Evolutionary conservation across 2,797 vertebrate genomes (phyloP), one percentile per base, ranked within the genome.

Genomic region (Momotus momota): DNA sequence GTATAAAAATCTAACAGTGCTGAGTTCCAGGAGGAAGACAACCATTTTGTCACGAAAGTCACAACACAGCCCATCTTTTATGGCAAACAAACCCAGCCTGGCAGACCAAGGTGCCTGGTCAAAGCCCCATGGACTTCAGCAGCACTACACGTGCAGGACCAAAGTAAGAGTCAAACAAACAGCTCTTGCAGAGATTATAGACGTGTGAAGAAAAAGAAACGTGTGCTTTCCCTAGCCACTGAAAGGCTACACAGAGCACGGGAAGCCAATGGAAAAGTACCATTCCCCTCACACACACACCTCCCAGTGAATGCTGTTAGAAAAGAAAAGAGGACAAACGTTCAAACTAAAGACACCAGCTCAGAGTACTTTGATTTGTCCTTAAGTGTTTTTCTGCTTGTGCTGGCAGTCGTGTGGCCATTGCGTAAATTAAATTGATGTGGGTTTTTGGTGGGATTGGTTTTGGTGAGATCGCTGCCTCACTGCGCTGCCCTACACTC

Each of bases 291-390:
- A 35, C 80, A 81, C 22, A 31, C 2, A 5, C 54, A 79, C 40
- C 14, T 38, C 46, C 19, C 19, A 74, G 14, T 0, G 0, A 60
- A 27, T 2, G 7, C 18, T 27, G 25, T 14, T 51, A 88, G 40
- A 92, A 87, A 85, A 4, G 12, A 86, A 51, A 46, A 54, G 26
- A 43, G 2, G 2, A 81, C 23, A 88, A 71, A 26, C 4, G 6
- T 23, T 11, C 23, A 67, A 40, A 35, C 41, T 18, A 54, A 43
- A 73, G 74, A 73, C 54, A 77, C 6, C 43, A 85, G 40, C 22
- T 65, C n/a, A 29, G 13, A 55, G 15, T 14, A 86, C 26, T 89
- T 60, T 12, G 51, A n/a, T 38, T 31, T 64, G 46, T 48, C 62
- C 21, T 73, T 75, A 49, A 79, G 74, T 31, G 25, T 9, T 69